Evolutionary conservation across 2,888 invertebrate genomes (phyloP).

Genomic region (Parnassius mnemosyne): DNA sequence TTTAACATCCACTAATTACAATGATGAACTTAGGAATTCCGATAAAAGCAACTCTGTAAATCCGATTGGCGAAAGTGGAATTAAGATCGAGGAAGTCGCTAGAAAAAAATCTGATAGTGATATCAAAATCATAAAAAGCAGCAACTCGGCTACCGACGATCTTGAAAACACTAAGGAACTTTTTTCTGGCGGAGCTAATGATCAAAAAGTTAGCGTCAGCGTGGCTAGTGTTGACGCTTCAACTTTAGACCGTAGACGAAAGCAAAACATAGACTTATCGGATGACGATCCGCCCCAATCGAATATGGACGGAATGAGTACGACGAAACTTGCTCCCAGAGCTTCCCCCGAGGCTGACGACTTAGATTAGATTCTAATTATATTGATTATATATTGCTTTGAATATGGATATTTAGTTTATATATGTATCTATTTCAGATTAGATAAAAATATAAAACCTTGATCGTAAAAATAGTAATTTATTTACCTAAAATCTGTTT

Average conservation of each 20-base stretch:
- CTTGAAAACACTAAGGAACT: slow-evolving; percentile 32
- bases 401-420: slow-evolving; percentile 16
- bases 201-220: slow-evolving; percentile 34
- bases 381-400: slow-evolving; percentile 23
- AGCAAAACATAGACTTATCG: slow-evolving; percentile 35
- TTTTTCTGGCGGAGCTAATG: slow-evolving; percentile 40
- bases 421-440: slow-evolving; percentile 18
- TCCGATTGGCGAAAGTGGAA: slow-evolving; percentile 35
- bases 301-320: slow-evolving; percentile 30
- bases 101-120: slow-evolving; percentile 50
- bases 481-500: slow-evolving; percentile 6
- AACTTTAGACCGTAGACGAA: slow-evolving; percentile 68
- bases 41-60: slow-evolving; percentile 43
- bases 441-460: slow-evolving; percentile 20
- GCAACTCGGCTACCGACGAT: slow-evolving; percentile 38
- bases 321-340: slow-evolving; percentile 47
- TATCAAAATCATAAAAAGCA: slow-evolving; percentile 40
- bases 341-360: slow-evolving; percentile 64
- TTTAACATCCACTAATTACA: slow-evolving; percentile 31
- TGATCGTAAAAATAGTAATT: slow-evolving; percentile 9
- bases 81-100: slow-evolving; percentile 65
- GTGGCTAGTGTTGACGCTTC: slow-evolving; percentile 44
- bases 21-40: slow-evolving; percentile 35
- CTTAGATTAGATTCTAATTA: slow-evolving; percentile 47
- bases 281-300: slow-evolving; percentile 45